Conservation (phyloP, 2,888 invertebrate species). For the Himalopsyche tibetana region DNA sequence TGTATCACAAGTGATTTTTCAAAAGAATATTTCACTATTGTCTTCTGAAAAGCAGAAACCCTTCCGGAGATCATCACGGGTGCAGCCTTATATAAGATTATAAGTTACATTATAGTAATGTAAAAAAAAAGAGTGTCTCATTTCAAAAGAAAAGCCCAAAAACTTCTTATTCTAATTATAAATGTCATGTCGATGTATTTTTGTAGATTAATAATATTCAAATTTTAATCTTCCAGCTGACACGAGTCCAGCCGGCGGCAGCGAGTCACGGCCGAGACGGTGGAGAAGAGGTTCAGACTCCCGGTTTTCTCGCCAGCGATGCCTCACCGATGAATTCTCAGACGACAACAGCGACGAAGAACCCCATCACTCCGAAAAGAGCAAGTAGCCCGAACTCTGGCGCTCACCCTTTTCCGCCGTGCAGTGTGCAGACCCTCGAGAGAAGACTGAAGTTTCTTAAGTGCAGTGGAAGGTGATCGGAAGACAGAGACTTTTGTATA, state of each 20-base stretch:
- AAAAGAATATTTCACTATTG: no score
- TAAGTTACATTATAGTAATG: no score
- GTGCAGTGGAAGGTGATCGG: conserved; percentile 5
- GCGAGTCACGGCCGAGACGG: conserved; percentile 37
- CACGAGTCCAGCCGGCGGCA: conserved; percentile 48
- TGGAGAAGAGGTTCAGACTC: conserved; percentile 58
- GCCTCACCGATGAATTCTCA: conserved; percentile 76
- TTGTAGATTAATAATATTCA: not conserved
- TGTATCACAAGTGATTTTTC: no score
- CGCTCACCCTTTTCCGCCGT: not conserved
- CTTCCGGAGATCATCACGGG: no score
- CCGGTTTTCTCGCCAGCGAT: conserved; percentile 70
- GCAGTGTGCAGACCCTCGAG: conserved; percentile 5
- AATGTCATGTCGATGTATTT: no score
- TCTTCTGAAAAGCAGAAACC: no score
- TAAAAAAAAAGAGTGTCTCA: no score
- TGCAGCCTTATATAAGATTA: no score
- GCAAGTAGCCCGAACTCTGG: conserved; percentile 47
- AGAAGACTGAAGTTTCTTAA: conserved; percentile 41
- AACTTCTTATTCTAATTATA: no score
- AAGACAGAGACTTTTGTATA: not conserved
- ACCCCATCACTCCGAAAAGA: conserved; percentile 45
- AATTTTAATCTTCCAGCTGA: conserved; percentile 19
- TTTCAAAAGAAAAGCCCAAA: no score
- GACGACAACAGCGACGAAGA: conserved; percentile 72